Percentiles rank a stretch among this genome's conserved stretches.
Conservation (phyloP, 2,888 invertebrate species). For the Tubulanus polymorphus region DNA sequence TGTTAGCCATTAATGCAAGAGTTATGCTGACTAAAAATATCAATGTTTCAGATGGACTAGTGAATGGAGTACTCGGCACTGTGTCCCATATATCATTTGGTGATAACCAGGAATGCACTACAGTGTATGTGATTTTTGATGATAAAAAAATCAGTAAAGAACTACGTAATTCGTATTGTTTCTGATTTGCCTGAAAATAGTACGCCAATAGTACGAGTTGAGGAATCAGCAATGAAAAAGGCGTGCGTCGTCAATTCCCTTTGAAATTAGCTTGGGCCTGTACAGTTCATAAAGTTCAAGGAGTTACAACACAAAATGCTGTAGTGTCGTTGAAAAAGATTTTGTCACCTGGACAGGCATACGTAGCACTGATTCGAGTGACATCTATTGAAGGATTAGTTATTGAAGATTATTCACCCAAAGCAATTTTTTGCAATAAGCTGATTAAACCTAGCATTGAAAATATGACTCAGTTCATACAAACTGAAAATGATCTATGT, state of each 20-base stretch:
- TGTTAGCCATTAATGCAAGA: background rate
- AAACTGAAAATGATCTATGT: no score
- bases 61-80: slow-evolving; percentile 2
- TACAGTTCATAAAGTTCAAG: slow-evolving; percentile 17
- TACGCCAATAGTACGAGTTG: no score
- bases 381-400: background rate
- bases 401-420: no score
- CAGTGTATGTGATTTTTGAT: background rate
- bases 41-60: background rate
- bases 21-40: background rate
- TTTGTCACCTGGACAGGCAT: background rate
- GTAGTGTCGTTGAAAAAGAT: background rate
- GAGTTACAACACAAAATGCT: slow-evolving; percentile 2
- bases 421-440: no score
- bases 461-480: no score
- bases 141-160: background rate
- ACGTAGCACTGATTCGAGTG: background rate
- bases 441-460: no score
- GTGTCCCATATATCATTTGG: background rate
- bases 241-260: slow-evolving; percentile 12
- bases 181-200: background rate
- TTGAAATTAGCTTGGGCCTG: slow-evolving; percentile 14
- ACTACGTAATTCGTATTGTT: background rate
- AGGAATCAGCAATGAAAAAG: no score
- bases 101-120: background rate